A percentile compares a stretch with the other conserved stretches of the same genome.
Evolutionary conservation across 2,888 invertebrate species (phyloP).

Genomic region (Micoletzkya japonica): DNA sequence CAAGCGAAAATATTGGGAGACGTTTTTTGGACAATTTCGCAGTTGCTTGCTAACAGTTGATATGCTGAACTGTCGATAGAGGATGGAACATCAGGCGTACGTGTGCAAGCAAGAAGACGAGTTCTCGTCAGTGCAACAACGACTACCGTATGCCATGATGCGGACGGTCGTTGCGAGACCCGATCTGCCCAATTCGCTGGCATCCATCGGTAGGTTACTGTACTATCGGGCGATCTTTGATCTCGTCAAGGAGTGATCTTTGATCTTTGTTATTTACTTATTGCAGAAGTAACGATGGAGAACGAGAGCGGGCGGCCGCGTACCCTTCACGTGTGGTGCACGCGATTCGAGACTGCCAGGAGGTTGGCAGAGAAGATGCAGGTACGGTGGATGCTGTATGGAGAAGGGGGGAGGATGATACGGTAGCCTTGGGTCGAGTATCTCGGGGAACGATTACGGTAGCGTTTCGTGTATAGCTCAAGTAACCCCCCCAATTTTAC

Average conservation of each 20-base stretch:
- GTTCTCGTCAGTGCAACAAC: conserved; percentile 15
- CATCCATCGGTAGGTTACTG: conserved; percentile 37
- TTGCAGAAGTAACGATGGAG: conserved; percentile 43
- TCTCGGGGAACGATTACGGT: not conserved
- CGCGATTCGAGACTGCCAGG: conserved; percentile 42
- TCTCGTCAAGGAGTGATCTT: not conserved
- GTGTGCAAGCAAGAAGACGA: conserved; percentile 28
- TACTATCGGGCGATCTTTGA: not conserved
- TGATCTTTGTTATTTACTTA: not conserved
- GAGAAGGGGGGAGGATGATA: no score
- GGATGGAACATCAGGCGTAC: conserved; percentile 28
- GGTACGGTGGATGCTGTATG: not conserved
- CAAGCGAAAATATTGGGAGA: no score
- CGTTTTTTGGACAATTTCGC: not conserved
- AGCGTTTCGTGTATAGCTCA: not conserved
- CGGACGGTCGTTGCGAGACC: conserved; percentile 36
- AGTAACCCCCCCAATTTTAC: no score
- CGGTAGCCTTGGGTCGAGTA: no score
- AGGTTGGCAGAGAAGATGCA: conserved; percentile 51
- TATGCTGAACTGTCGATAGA: no score
- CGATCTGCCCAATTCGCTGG: conserved; percentile 39
- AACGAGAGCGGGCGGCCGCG: conserved; percentile 35
- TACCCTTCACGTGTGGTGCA: conserved; percentile 45
- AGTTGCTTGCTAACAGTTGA: not conserved
- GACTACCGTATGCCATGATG: conserved; percentile 31